phyloP scores from a whole-genome alignment of 2,888 invertebrate genomes.

The Leistus spinibarbis region DNA sequence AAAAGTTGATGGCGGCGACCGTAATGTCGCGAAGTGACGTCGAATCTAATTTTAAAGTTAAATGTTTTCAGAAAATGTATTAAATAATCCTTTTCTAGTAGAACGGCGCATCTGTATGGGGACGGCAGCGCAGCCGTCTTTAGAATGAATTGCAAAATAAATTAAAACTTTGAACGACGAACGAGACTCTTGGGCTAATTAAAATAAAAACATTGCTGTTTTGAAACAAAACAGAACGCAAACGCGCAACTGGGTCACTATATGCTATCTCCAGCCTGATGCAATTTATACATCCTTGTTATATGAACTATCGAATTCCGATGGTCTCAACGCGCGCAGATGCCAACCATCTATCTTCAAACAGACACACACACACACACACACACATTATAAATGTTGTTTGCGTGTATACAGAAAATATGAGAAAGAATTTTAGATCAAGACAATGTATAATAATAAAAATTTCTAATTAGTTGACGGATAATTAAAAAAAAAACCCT shows the following conservation, averaged over 20 bases:
- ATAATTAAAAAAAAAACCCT: no score
- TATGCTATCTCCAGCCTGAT: slow-evolving; percentile 6
- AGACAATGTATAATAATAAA: no score
- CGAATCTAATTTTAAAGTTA: slow-evolving; percentile 31
- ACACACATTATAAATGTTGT: no score
- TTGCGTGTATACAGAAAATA: not conserved
- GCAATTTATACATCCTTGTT: slow-evolving; percentile 9
- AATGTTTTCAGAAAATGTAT: slow-evolving; percentile 34
- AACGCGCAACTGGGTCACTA: not conserved
- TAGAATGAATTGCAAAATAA: slow-evolving; percentile 33
- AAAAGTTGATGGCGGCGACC: slow-evolving; percentile 12
- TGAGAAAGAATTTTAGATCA: no score
- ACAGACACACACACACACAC: no score
- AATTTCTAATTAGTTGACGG: no score
- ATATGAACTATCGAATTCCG: slow-evolving; percentile 23
- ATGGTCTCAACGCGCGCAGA: not conserved
- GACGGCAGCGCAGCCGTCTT: not conserved
- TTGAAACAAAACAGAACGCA: slow-evolving; percentile 21
- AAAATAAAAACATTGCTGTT: slow-evolving; percentile 27
- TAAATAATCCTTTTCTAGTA: slow-evolving; percentile 34
- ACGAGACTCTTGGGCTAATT: slow-evolving; percentile 23
- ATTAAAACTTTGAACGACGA: slow-evolving; percentile 29
- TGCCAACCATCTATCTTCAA: not conserved
- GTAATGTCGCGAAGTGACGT: slow-evolving; percentile 26
- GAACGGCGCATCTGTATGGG: not conserved